Evolutionary conservation across 1,140 invertebrate species (phyloP).

Genomic region (honey bee (Apis mellifera)): Amel_HAv3.1 CM009940.2:12269001-12269500

Average conservation of each 20-base stretch:
- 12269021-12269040: too few relatives aligned
- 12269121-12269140: slow-evolving; percentile 20
- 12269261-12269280: slow-evolving; percentile 40
- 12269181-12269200: slow-evolving; percentile 56
- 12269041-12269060: not conserved
- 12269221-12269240: slow-evolving; percentile 50
- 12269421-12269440: slow-evolving; percentile 65
- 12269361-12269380: slow-evolving; percentile 73
- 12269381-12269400: slow-evolving; percentile 69
- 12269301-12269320: slow-evolving; percentile 42
- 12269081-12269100: not conserved
- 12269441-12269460: slow-evolving; percentile 32
- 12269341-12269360: slow-evolving; percentile 46
- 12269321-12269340: slow-evolving; percentile 42
- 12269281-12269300: slow-evolving; percentile 55
- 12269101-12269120: not conserved
- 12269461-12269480: not conserved
- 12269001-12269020: too few relatives aligned
- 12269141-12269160: slow-evolving; percentile 2
- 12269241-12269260: slow-evolving; percentile 6
- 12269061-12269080: not conserved
- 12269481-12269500: slow-evolving; percentile 66
- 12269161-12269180: slow-evolving; percentile 42
- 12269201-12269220: slow-evolving; percentile 45
- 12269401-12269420: slow-evolving; percentile 68